Evolutionary conservation across 23 tunicate species (phyloP).

Genomic region (Ascidia mentula): DNA sequence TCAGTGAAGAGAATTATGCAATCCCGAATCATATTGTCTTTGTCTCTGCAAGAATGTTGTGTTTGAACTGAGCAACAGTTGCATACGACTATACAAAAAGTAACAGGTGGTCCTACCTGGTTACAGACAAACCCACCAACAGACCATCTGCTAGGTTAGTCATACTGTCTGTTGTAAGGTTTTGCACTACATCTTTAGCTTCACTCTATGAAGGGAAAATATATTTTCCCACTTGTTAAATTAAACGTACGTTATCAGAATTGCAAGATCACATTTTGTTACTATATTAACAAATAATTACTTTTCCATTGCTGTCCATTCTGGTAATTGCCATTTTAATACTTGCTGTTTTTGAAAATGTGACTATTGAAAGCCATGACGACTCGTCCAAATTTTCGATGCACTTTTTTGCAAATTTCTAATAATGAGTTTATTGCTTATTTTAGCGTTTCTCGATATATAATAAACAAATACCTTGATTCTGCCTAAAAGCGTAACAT

Average conservation of each 20-base stretch:
- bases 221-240: too few relatives aligned
- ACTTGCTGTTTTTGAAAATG: conserved; percentile 38
- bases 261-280: too few relatives aligned
- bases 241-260: too few relatives aligned
- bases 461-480: too few relatives aligned
- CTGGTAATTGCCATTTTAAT: conserved; percentile 41
- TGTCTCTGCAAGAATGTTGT: background rate
- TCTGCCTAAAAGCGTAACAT: background rate
- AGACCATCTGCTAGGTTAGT: conserved; percentile 62
- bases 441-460: too few relatives aligned
- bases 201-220: conserved; percentile 1
- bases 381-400: conserved; percentile 13
- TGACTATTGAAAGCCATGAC: conserved; percentile 47
- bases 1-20: conserved; percentile 80
- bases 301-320: conserved; percentile 41
- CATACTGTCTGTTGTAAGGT: conserved; percentile 18
- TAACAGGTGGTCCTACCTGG: too few relatives aligned
- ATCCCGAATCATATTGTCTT: conserved; percentile 16
- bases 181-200: conserved; percentile 27
- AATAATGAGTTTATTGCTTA: too few relatives aligned
- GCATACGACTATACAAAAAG: too few relatives aligned
- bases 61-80: background rate
- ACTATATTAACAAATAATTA: too few relatives aligned
- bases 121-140: conserved; percentile 17
- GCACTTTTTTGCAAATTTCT: conserved; percentile 42